phyloP scores from a whole-genome alignment of 2,113 vertebrate genomes.

The Oceanodroma tethys region DNA sequence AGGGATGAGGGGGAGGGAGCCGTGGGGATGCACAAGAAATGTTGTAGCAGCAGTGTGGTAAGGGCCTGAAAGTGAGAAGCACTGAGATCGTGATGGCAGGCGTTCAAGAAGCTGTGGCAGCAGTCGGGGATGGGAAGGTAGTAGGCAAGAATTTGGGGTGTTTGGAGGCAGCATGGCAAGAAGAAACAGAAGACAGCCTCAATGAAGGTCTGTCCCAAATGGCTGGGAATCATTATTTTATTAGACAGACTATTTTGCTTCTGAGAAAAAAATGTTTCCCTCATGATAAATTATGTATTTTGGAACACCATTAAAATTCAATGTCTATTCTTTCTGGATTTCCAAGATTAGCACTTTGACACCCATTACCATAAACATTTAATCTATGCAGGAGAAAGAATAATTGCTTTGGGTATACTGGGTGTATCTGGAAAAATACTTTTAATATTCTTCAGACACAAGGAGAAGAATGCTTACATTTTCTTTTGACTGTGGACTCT shows the following conservation, averaged over 20 bases:
- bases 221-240: background rate
- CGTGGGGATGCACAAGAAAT: background rate
- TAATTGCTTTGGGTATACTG: background rate
- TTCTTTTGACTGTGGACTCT: background rate
- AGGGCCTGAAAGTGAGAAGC: background rate
- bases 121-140: background rate
- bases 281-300: slow-evolving; percentile 15
- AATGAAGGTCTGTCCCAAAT: background rate
- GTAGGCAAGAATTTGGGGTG: background rate
- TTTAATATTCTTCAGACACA: background rate
- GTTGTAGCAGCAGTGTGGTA: background rate
- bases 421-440: background rate
- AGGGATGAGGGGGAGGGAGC: background rate
- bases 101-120: background rate
- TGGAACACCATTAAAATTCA: slow-evolving; percentile 27
- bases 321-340: background rate
- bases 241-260: background rate
- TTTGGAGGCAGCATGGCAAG: background rate
- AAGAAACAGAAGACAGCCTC: background rate
- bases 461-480: background rate
- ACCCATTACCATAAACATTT: slow-evolving; percentile 24
- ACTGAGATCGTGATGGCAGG: rapidly evolving
- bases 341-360: slow-evolving; percentile 30
- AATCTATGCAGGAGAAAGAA: background rate
- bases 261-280: background rate